Evolutionary conservation across 2,888 invertebrate genomes (phyloP), one percentile per base, ranked within the genome.

Genomic region (Cartodere bifasciata): DNA sequence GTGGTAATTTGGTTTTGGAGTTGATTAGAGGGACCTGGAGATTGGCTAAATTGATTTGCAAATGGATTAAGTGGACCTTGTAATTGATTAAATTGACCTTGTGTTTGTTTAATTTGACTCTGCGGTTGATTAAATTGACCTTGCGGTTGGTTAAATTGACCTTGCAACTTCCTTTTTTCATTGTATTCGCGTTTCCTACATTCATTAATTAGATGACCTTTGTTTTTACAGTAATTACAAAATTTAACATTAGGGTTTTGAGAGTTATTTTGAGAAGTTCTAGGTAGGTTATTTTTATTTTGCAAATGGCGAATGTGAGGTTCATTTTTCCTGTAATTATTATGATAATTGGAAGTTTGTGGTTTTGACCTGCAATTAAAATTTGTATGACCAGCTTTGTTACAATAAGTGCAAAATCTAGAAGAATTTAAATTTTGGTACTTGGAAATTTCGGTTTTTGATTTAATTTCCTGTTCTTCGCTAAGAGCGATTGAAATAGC

Each of bases 391-490:
- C 29, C 29, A 11, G 24, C 36, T 43, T 45, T 27, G 7, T 27
- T 28, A 11, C 28, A 28, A 6, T 9, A 7, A 28, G 5, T 28
- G 12, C 16, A 28, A 23, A 23, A 11, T 21, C 10, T 39, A 7
- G 29, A 10, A 28, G 14, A 32, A 13, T 26, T 9, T n/a, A n/a
- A 11, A 11, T 21, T 35, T 14, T 24, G 28, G 2, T 15, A 13
- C 20, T 10, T 13, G 16, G 11, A 24, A 23, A 20, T 14, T 4
- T 23, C 3, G 37, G 17, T 39, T 32, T 42, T 37, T 14, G 43
- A 44, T 41, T 42, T 45, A 22, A 38, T 35, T 35, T 46, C 43
- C 25, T 42, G 39, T 38, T 48, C 48, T 39, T 50, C 46, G 1
- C 42, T 45, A 28, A 45, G 29, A 1, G 48, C 47, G 7, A 41